These are phyloP conservation scores for Nomada flava DNA, from an alignment of 2,888 invertebrate genomes.

Conservation along the genomic window DNA sequence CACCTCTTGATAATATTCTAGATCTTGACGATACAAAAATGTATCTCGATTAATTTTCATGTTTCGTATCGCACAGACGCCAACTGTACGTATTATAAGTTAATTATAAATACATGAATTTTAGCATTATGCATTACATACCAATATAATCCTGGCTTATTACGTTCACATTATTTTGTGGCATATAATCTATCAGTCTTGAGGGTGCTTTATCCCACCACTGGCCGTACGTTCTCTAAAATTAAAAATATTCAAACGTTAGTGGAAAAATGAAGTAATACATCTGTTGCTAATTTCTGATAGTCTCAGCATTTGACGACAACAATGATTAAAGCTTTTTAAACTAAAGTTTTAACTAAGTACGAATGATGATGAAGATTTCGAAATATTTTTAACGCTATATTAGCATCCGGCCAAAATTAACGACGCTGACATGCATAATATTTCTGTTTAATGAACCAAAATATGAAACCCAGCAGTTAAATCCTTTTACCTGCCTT, in stretches of 20 bases:
- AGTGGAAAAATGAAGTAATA: not conserved
- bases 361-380: too few species aligned
- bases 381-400: too few species aligned
- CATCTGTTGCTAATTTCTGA: too few species aligned
- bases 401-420: too few species aligned
- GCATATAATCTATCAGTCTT: conserved; percentile 89
- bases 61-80: conserved; percentile 3
- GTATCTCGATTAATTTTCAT: conserved; percentile 6
- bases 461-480: too few species aligned
- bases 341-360: too few species aligned
- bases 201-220: conserved; percentile 95
- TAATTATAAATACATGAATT: conserved; percentile 27
- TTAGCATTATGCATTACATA: conserved; percentile 2
- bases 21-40: conserved; percentile 84
- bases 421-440: too few species aligned
- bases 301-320: too few species aligned
- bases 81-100: not conserved
- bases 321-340: too few species aligned
- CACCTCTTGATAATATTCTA: conserved; percentile 88
- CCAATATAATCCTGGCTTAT: conserved; percentile 89
- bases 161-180: conserved; percentile 88
- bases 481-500: too few species aligned
- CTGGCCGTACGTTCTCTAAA: conserved; percentile 92
- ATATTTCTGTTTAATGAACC: too few species aligned
- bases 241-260: conserved; percentile 17